These are phyloP conservation scores for Procavia capensis DNA, from an alignment of 2,113 vertebrate genomes.

Conservation along the genomic window DNA sequence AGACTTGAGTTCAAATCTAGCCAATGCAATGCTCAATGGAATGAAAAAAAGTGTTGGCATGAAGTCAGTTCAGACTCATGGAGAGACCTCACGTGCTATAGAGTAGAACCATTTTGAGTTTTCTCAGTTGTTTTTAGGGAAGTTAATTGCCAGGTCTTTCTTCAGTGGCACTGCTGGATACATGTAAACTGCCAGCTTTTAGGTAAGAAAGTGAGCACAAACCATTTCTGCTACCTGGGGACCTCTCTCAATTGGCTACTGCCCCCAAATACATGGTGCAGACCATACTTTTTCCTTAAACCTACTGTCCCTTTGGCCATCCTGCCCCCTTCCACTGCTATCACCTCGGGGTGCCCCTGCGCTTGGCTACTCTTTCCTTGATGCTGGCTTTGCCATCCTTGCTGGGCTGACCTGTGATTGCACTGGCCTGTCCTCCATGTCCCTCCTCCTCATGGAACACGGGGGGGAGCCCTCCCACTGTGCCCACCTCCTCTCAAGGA, in stretches of 20 bases:
- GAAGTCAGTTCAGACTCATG: background rate
- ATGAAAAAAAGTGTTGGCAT: background rate
- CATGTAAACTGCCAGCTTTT: background rate
- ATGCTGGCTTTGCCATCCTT: background rate
- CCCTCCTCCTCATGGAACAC: background rate
- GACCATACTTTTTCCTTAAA: too few relatives aligned
- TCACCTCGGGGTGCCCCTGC: background rate
- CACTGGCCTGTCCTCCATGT: accelerated
- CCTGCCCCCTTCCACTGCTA: background rate
- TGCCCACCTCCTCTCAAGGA: background rate
- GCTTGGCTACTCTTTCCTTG: background rate
- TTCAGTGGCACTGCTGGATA: background rate
- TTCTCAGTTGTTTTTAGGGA: background rate
- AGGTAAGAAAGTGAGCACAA: background rate
- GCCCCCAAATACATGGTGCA: too few relatives aligned
- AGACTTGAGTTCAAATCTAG: background rate
- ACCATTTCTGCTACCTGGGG: background rate
- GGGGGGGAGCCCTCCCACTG: background rate
- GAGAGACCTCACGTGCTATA: background rate
- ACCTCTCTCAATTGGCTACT: background rate
- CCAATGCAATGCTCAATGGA: background rate
- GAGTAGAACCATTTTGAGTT: background rate
- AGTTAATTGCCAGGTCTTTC: background rate
- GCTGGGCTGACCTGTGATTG: background rate
- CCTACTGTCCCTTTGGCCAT: background rate